Conservation (phyloP, 2,888 invertebrate genomes). For the Neocrepidodera transversa region DNA sequence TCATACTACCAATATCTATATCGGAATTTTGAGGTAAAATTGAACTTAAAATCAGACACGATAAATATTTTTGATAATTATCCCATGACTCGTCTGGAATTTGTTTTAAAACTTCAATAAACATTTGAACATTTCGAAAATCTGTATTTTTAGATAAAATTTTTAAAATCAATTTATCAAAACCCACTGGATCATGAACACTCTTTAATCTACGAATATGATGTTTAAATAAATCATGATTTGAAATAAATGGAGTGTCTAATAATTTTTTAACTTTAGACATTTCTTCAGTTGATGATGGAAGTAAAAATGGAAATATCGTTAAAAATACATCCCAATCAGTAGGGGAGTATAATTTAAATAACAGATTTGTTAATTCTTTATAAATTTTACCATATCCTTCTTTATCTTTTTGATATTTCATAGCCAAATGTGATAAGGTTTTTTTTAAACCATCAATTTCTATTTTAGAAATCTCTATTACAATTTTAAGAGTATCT, state of each 20-base stretch:
- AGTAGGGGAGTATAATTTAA: constrained; percentile 49
- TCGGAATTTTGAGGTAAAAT: constrained; percentile 58
- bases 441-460: constrained; percentile 57
- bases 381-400: constrained; percentile 59
- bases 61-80: constrained; percentile 49
- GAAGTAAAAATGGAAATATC: constrained; percentile 70
- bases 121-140: constrained; percentile 30
- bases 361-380: constrained; percentile 44
- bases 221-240: constrained; percentile 49
- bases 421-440: constrained; percentile 64
- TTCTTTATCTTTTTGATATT: constrained; percentile 52
- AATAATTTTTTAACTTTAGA: constrained; percentile 60
- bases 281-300: constrained; percentile 60
- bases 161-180: constrained; percentile 42
- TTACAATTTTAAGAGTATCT: constrained; percentile 62
- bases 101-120: constrained; percentile 41
- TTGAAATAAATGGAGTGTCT: constrained; percentile 58
- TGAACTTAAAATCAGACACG: constrained; percentile 61
- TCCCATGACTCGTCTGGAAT: constrained; percentile 37
- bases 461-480: constrained; percentile 41
- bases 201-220: constrained; percentile 26
- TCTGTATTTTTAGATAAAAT: constrained; percentile 36
- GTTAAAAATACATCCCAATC: constrained; percentile 67
- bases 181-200: constrained; percentile 29
- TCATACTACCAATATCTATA: constrained; percentile 56